Base-by-base conservation (phyloP, 2,888 invertebrate genomes). In the Drymonia ruficornis region DNA sequence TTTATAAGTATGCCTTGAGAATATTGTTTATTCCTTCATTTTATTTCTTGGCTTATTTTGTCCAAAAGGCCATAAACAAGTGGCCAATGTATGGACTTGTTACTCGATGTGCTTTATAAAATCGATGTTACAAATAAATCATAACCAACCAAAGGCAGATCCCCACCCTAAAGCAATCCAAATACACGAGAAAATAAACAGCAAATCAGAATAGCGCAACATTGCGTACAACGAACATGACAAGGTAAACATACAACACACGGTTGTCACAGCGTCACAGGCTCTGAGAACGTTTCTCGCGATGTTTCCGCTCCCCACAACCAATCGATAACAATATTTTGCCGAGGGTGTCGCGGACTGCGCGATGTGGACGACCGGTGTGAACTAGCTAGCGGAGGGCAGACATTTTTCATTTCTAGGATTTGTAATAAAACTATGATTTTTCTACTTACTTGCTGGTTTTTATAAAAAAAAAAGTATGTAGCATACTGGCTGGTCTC, bases 271-370 rank as follows among this genome's bases (percentile, higher is more conserved):
- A 13, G 28, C 43, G 43, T 72, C 65, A 67, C 60, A 63, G 60
- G 59, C 59, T 60, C 62, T 72, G 71, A 13, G 74, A 81, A 81
- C 74, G 77, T 76, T 70, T 76, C 72, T 80, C 72, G 72, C 74
- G 64, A 77, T 74, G 70, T 76, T 82, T 81, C 80, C 80, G 72
- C 65, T 81, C 77, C 76, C 76, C 72, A 65, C 65, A 66, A 70
- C 59, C 69, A 81, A 81, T 83, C 82, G 80, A 84, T 85, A 83
- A 80, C 76, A 80, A 80, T 82, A 81, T 81, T 79, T 82, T 66
- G 64, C 57, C 52, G 61, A 65, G 67, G 68, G 74, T 72, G 77
- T 74, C 72, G 59, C 62, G 56, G 65, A 61, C 49, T 57, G 31
- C 56, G 58, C 38, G 38, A 40, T 16, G 40, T 16, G 40, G n/a